Evolutionary conservation across 23 tunicate species (phyloP).

Genomic region (Clavelina lepadiformis): DNA sequence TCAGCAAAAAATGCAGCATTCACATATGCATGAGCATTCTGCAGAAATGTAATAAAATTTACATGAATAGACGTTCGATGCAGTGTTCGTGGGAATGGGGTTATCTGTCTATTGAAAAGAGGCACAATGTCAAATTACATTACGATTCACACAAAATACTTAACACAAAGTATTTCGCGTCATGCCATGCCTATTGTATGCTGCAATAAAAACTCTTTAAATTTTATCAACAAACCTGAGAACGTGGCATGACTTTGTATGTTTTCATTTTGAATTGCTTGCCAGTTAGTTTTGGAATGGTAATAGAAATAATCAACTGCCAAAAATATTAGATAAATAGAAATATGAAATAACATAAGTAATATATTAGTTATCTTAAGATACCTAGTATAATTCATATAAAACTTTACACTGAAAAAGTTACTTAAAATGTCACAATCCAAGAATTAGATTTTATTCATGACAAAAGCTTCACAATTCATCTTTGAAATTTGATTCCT

Average conservation of each 20-base stretch:
- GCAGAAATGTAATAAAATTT: neutral
- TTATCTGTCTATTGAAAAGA: no score
- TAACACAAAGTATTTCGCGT: no score
- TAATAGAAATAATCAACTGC: slow-evolving; percentile 1
- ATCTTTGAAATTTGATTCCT: no score
- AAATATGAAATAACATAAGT: no score
- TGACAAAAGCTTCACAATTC: slow-evolving; percentile 13
- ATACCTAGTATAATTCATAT: neutral
- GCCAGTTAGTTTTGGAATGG: slow-evolving; percentile 5
- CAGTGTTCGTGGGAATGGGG: neutral
- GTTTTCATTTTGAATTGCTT: neutral
- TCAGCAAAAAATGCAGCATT: slow-evolving; percentile 64
- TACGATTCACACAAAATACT: no score
- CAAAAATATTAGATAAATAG: no score
- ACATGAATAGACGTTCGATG: neutral
- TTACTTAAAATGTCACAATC: no score
- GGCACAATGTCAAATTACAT: no score
- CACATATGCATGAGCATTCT: slow-evolving; percentile 91
- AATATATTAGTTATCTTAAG: no score
- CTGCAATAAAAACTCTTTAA: neutral
- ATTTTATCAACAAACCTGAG: slow-evolving; percentile 10
- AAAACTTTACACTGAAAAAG: neutral
- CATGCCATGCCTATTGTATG: no score
- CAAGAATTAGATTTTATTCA: no score
- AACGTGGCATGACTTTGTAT: slow-evolving; percentile 65